phyloP scores from a whole-genome alignment of 2,888 invertebrate species.

The Gandaritis pyraliata region DNA sequence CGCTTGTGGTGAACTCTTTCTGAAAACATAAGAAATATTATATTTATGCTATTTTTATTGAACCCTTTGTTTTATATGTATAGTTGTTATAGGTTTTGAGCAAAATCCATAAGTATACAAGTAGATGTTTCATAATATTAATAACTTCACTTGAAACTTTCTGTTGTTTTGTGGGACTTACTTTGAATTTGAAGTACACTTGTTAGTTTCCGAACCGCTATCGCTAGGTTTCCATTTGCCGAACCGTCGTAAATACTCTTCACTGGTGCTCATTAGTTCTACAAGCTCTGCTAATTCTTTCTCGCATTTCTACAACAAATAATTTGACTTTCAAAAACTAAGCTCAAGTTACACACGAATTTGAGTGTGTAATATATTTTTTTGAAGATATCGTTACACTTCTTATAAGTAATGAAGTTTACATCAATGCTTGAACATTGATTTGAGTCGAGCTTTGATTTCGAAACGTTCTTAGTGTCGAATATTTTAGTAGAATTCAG shows the following conservation, averaged over 20 bases:
- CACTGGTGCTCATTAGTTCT: slow-evolving; percentile 75
- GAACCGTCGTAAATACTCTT: slow-evolving; percentile 72
- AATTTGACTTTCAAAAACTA: not conserved
- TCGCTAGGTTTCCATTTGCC: slow-evolving; percentile 69
- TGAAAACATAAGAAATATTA: slow-evolving; percentile 34
- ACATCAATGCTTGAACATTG: too few species aligned
- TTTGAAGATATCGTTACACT: too few species aligned
- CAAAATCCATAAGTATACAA: too few species aligned
- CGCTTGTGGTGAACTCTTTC: slow-evolving; percentile 70
- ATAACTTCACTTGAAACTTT: too few species aligned
- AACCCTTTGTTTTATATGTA: not conserved
- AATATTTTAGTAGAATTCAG: too few species aligned
- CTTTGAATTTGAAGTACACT: slow-evolving; percentile 68
- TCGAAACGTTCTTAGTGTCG: too few species aligned
- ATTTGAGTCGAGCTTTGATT: too few species aligned
- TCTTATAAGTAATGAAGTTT: too few species aligned
- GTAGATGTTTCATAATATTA: too few species aligned
- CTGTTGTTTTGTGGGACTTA: slow-evolving; percentile 37
- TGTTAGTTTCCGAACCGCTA: slow-evolving; percentile 51
- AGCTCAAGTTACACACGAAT: not conserved
- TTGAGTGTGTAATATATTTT: not conserved
- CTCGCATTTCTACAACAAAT: slow-evolving; percentile 53
- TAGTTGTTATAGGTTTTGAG: too few species aligned
- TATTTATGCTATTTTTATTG: not conserved
- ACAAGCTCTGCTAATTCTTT: slow-evolving; percentile 64